A percentile compares a stretch with the other conserved stretches of the same genome.
Conservation (phyloP, 2,113 vertebrate species). For the Myotis lucifugus region DNA sequence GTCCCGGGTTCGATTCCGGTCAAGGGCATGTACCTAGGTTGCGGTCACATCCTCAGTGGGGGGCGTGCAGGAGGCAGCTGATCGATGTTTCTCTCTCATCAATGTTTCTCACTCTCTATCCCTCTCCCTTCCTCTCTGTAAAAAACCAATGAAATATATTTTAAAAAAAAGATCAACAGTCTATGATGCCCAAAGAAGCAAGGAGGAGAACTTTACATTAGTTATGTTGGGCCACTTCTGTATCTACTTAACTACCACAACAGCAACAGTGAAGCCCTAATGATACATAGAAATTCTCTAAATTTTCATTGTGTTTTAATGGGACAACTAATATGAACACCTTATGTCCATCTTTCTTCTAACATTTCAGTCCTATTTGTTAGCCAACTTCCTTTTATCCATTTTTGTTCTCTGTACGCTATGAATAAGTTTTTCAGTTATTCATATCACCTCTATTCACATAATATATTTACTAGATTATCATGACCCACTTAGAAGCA, state of each 20-base stretch:
- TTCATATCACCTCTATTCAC: background rate
- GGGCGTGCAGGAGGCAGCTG: too few species aligned
- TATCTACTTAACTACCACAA: constrained; percentile 20
- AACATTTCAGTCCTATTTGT: constrained; percentile 1
- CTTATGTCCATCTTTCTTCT: background rate
- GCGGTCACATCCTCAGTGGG: too few species aligned
- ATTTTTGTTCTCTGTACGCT: background rate
- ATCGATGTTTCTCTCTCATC: too few species aligned
- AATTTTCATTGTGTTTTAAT: constrained; percentile 45
- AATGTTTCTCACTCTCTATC: too few species aligned
- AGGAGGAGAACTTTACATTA: constrained; percentile 51
- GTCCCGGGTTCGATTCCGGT: too few species aligned
- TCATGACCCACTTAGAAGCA: background rate
- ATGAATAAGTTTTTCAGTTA: constrained; percentile 51
- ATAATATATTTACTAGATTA: constrained; percentile 44
- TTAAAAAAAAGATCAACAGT: background rate
- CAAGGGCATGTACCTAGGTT: too few species aligned
- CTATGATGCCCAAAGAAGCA: constrained; percentile 4
- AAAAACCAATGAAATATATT: too few species aligned
- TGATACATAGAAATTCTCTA: constrained; percentile 3
- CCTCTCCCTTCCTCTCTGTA: too few species aligned
- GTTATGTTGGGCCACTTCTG: background rate
- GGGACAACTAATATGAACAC: background rate
- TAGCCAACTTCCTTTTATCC: constrained; percentile 5
- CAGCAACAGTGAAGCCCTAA: background rate